Evolutionary conservation across 2,113 vertebrate species (phyloP), one percentile per base, ranked within the genome.

Genomic region (Tachysurus fulvidraco): DNA sequence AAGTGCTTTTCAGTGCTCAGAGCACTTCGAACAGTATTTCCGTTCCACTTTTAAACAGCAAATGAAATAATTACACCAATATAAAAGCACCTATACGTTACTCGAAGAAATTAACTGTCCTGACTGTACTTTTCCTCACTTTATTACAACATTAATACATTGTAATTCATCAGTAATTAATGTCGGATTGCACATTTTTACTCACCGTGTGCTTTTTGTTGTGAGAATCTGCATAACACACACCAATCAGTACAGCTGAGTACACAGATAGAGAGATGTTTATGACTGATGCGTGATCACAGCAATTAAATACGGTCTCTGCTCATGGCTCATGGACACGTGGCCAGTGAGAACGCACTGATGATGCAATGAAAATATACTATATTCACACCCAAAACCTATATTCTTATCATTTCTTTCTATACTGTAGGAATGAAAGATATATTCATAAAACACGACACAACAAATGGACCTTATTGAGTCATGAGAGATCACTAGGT

Each of bases 231-330:
- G 50, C 28, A 36, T 14, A 74, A 74, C 44, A 74, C 71, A 50
- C 71, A 3, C 1, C 9, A 23, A 19, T 19, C 30, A 19, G 12
- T 73, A 73, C 69, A 44, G 21, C 3, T 19, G 17, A 73, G 36
- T 73, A 23, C 69, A 52, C 73, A 30, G 25, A 60, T 16, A 69
- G n/a, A 12, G 9, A 83, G 74, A 73, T 81, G 52, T 12, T 12
- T 60, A 86, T 86, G 79, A 88, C 74, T 86, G 85, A 89, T 50
- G 59, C 28, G 21, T 77, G 62, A 65, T 54, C 52, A 60, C 67
- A 50, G 44, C 77, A 80, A 65, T 85, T 83, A 65, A 52, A 41
- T 57, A 77, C 46, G 46, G 46, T 50, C 46, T 54, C 82, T 55
- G 86, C 76, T 87, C 69, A 54, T 64, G 78, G 78, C 46, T 50